Conservation (phyloP, 2,797 vertebrate genomes). For the Octomys mimax region DNA sequence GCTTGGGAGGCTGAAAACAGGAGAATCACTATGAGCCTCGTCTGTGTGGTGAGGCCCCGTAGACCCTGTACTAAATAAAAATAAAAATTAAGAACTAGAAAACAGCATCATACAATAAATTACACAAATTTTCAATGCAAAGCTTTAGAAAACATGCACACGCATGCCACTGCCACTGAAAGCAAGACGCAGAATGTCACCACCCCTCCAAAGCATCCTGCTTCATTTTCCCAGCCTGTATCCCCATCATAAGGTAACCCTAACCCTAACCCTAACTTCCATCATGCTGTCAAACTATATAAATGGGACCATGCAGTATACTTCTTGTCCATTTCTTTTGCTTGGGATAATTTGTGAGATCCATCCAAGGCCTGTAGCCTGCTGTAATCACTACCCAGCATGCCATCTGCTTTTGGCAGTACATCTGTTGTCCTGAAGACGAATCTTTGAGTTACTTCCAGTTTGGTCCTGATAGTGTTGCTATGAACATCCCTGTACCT, state of each 20-base stretch:
- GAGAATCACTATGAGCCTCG: too few species aligned
- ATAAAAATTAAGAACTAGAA: too few species aligned
- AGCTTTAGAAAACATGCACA: background rate
- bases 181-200: background rate
- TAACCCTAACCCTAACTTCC: background rate
- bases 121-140: background rate
- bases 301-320: background rate
- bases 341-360: background rate
- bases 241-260: background rate
- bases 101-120: background rate
- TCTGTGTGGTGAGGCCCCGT: too few species aligned
- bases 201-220: background rate
- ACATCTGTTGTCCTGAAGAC: background rate
- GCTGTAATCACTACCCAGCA: background rate
- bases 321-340: background rate
- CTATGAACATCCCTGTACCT: fast-evolving
- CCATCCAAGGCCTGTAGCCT: background rate
- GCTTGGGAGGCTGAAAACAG: too few species aligned
- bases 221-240: background rate
- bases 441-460: background rate
- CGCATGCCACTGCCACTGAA: background rate
- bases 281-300: background rate
- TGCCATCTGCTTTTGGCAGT: background rate
- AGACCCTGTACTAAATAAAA: too few species aligned
- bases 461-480: background rate